Evolutionary conservation across 1,140 invertebrate genomes (phyloP), one percentile per base, ranked within the genome.

Genomic region (Halictus rubicundus): DNA sequence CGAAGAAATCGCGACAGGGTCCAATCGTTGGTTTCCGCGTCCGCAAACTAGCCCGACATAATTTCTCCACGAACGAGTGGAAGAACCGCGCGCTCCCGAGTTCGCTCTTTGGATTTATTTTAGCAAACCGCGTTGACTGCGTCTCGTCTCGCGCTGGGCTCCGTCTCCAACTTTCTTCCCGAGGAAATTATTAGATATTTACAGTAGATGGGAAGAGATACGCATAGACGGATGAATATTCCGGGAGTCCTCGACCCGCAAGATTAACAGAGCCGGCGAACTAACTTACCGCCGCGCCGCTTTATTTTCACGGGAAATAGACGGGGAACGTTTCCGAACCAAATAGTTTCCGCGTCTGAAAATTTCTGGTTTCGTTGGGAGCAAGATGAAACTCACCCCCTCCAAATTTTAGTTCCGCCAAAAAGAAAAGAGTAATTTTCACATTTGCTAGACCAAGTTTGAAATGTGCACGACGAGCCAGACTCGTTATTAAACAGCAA

Each of bases 261-360:
- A 78, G 68, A 78, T 78, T 61, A 78, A 78, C 68, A 46, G 32
- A 23, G 8, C 12, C 23, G 68, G 68, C 42, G 39, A 71, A 63
- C 59, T 52, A 63, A 70, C 59, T 78, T 63, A 27, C n/a, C 68
- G 66, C 32, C 39, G 76, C 68, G 66, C 32, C 39, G 76, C 68
- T 78, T 78, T 78, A 78, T 78, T 71, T 71, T 63, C 37, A 8
- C 46, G 60, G 54, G 27, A 32, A 70, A 77, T 77, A 78, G 59
- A 59, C n/a, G 63, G 32, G 49, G 23, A 54, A 54, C 39, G 54
- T 65, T 74, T 54, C 71, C 19, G 32, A 2, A 10, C 12, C 25
- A 46, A 2, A 12, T 0, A 7, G 27, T 2, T 21, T 9, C 19
- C 23, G n/a, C 37, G 42, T 21, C 19, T 4, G 59, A 23, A 7